Evolutionary conservation across 2,888 invertebrate species (phyloP).

Genomic region (Pharmacophagus antenor): DNA sequence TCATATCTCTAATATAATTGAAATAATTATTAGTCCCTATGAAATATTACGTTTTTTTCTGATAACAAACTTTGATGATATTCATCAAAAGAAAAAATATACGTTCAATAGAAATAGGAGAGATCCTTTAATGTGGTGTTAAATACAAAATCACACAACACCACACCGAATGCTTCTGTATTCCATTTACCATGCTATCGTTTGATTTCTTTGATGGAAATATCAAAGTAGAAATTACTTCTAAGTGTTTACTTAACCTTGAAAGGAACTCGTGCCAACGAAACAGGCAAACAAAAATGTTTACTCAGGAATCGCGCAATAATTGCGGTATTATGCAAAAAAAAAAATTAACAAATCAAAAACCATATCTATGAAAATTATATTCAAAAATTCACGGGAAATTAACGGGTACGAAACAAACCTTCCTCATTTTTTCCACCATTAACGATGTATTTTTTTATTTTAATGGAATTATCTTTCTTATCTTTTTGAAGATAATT

Average conservation of each 20-base stretch:
- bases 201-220: slow-evolving; percentile 9
- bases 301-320: background rate
- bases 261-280: background rate
- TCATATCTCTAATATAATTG: background rate
- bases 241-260: slow-evolving; percentile 1
- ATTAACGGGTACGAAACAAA: too few species aligned
- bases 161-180: background rate
- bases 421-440: too few species aligned
- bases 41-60: background rate
- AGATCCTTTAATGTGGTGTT: slow-evolving; percentile 5
- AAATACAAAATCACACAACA: slow-evolving; percentile 4
- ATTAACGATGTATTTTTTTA: too few species aligned
- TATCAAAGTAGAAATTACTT: background rate
- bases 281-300: background rate
- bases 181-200: background rate
- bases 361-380: too few species aligned
- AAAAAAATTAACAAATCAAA: too few species aligned
- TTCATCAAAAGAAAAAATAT: background rate
- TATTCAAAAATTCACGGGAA: too few species aligned
- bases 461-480: too few species aligned
- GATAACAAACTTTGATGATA: background rate
- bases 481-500: too few species aligned
- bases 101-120: background rate
- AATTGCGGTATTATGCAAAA: background rate
- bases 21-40: background rate